Evolutionary conservation across 2,888 invertebrate species (phyloP).

Genomic region (Acrocyrtus sp.): DNA sequence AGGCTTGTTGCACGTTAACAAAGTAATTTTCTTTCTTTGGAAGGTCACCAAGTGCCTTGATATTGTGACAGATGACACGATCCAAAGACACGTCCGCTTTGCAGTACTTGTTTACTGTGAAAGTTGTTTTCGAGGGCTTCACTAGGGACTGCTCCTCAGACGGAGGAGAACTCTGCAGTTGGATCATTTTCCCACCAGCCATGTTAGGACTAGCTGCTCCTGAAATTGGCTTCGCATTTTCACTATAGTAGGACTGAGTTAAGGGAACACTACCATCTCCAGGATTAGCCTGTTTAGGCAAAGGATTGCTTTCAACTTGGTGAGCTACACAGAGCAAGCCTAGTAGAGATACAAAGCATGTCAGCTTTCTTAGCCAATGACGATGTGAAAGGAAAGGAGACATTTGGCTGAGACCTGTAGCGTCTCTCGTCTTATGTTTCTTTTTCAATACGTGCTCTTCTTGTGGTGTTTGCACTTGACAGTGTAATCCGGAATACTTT

Average conservation of each 20-base stretch:
- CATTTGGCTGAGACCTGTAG: no score
- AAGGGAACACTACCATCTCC: background rate
- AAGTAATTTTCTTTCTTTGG: slow-evolving; percentile 32
- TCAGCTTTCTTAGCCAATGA: no score
- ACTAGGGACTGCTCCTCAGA: slow-evolving; percentile 7
- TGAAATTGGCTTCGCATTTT: background rate
- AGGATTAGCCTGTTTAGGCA: background rate
- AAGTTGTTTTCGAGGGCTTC: slow-evolving; percentile 43
- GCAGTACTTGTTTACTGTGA: slow-evolving; percentile 30
- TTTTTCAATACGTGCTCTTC: no score
- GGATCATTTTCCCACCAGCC: background rate
- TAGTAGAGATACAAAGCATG: no score
- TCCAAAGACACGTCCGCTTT: slow-evolving; percentile 44
- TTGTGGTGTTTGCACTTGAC: no score
- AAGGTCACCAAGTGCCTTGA: slow-evolving; percentile 23
- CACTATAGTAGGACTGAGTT: background rate
- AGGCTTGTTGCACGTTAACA: slow-evolving; percentile 33
- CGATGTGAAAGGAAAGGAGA: no score
- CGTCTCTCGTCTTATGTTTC: no score
- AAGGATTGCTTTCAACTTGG: slow-evolving; percentile 1
- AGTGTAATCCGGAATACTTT: no score
- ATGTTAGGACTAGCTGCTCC: background rate
- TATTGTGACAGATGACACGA: slow-evolving; percentile 30
- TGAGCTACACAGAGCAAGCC: background rate
- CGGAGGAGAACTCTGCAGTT: background rate